Evolutionary conservation across 2,888 invertebrate genomes (phyloP), one percentile per base, ranked within the genome.

Genomic region (Agrochola litura): DNA sequence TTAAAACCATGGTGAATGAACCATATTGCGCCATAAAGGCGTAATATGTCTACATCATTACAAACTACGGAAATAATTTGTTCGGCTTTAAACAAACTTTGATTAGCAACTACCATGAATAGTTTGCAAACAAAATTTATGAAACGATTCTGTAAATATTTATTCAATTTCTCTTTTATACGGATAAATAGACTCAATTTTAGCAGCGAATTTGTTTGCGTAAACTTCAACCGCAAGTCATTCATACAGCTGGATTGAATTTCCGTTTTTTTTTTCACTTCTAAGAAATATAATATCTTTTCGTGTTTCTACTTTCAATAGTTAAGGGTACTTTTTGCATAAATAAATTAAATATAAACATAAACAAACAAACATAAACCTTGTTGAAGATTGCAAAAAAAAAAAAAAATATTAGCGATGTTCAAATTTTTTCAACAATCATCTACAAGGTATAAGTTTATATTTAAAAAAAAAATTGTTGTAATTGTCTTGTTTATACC

Each of bases 101-200:
- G 41, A 75, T 52, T 70, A 56, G 30, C 30, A 46, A 30, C 41
- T 66, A 66, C 56, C 65, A 54, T 54, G 22, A 63, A 49, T 46
- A 58, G 65, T 77, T n/a, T 10, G 69, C 41, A 70, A 70, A 70
- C 41, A 64, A 68, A 65, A 66, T 70, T 14, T 37, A 60, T 79
- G 30, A 60, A 74, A 30, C 8, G 14, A n/a, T 79, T 41, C 6
- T 43, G 73, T 79, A 58, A 79, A 74, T 65, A 67, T 60, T 49
- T 56, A 65, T 6, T 66, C 16, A 14, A 16, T 67, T 54, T 63
- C 52, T 9, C 37, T 46, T 58, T 30, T 30, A 73, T 41, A 61
- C 30, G 10, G 19, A n/a, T 66, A 22, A 16, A 56, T n/a, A 60
- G 10, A 37, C 30, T 63, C 46, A 16, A 64, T 16, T n/a, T 16